Evolutionary conservation across 1,140 invertebrate species (phyloP).

Genomic region (Apolygus lucorum): DNA sequence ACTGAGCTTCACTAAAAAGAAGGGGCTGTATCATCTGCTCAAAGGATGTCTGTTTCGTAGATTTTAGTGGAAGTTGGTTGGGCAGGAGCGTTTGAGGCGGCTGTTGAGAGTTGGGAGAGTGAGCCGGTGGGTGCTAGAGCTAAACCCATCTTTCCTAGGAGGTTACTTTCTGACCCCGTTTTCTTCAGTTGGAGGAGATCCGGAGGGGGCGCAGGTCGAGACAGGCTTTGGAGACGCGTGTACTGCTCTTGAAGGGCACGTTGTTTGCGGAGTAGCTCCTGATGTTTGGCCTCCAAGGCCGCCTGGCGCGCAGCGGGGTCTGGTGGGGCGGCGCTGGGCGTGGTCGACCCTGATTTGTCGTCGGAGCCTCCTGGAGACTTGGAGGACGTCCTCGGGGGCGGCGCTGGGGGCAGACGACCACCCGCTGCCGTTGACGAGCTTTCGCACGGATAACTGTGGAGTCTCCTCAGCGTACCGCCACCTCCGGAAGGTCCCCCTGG

Average conservation of each 20-base stretch:
- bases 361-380: slow-evolving; percentile 10
- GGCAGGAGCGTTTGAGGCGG: slow-evolving; percentile 13
- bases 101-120: slow-evolving; percentile 45
- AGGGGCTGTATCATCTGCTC: no score
- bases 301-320: slow-evolving; percentile 68
- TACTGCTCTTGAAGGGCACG: slow-evolving; percentile 81
- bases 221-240: slow-evolving; percentile 71
- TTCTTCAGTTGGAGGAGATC: slow-evolving; percentile 64
- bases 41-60: slow-evolving; percentile 30
- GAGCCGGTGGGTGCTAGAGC: slow-evolving; percentile 51
- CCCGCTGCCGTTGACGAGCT: slow-evolving; percentile 57
- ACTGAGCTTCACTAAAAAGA: no score
- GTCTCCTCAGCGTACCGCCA: slow-evolving; percentile 49
- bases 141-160: slow-evolving; percentile 73
- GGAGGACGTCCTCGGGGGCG: slow-evolving; percentile 18
- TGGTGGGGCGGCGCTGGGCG: slow-evolving; percentile 80
- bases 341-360: slow-evolving; percentile 50
- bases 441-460: slow-evolving; percentile 59
- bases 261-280: slow-evolving; percentile 76
- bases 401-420: slow-evolving; percentile 57
- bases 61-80: slow-evolving; percentile 22
- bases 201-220: slow-evolving; percentile 52
- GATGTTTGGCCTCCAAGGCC: slow-evolving; percentile 68
- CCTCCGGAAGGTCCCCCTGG: background rate
- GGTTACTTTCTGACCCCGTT: slow-evolving; percentile 79